Percentiles rank a stretch among this genome's conserved stretches.
Conservation (phyloP, 1,140 invertebrate genomes). For the Chlorops oryzae region DNA sequence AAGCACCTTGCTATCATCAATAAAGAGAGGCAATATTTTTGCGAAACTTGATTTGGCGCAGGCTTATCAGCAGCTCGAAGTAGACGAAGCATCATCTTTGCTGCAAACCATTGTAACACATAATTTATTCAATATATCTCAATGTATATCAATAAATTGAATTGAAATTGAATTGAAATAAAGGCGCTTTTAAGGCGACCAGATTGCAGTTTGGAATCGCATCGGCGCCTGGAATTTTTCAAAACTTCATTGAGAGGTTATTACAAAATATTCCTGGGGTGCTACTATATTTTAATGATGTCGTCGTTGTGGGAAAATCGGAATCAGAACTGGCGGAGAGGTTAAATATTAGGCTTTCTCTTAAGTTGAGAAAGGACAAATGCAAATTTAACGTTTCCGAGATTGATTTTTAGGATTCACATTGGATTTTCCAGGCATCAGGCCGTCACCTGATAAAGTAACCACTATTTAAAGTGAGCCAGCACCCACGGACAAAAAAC, state of each 20-base stretch:
- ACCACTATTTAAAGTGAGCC: slow-evolving; percentile 40
- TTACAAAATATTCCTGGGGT: no score
- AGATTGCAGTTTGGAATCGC: no score
- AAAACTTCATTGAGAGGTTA: no score
- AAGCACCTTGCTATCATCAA: no score
- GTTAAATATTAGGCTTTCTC: neutral
- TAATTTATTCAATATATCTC: slow-evolving; percentile 37
- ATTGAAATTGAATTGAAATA: slow-evolving; percentile 37
- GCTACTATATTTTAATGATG: slow-evolving; percentile 40
- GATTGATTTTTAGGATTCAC: slow-evolving; percentile 18
- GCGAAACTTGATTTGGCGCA: slow-evolving; percentile 33
- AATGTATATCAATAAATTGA: slow-evolving; percentile 27
- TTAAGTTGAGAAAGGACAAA: neutral
- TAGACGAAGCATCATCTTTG: no score
- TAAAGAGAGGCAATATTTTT: slow-evolving; percentile 30
- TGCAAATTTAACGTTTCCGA: neutral
- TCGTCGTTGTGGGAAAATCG: slow-evolving; percentile 24
- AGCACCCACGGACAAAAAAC: slow-evolving; percentile 31
- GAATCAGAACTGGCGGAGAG: neutral
- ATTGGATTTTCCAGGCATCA: slow-evolving; percentile 30
- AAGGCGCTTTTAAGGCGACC: slow-evolving; percentile 49
- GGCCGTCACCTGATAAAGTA: no score
- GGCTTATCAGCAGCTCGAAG: no score
- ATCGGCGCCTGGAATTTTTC: no score
- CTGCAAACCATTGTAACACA: no score